Conservation (phyloP, 1,140 invertebrate species). For the Helicoverpa zea region DNA sequence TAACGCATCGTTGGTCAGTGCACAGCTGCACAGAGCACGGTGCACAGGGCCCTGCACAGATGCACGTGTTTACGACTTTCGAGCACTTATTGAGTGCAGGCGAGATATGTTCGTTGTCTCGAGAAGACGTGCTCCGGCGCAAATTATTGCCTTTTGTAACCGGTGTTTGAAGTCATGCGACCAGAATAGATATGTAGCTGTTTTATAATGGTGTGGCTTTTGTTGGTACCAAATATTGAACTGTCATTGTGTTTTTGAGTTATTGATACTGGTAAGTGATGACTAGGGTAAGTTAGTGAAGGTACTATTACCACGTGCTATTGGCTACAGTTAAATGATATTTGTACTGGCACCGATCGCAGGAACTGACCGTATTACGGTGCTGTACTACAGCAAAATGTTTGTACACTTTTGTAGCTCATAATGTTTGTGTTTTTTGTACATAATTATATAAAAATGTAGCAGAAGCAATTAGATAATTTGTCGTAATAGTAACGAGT, state of each 20-base stretch:
- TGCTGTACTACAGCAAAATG: too few relatives aligned
- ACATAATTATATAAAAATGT: not conserved
- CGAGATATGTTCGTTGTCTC: slow-evolving; percentile 45
- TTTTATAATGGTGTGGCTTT: not conserved
- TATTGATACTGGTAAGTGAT: too few relatives aligned
- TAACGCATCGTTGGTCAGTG: slow-evolving; percentile 6
- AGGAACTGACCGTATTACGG: too few relatives aligned
- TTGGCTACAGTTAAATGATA: too few relatives aligned
- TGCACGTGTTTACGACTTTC: slow-evolving; percentile 16
- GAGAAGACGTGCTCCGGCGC: not conserved
- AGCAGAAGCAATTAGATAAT: slow-evolving; percentile 2
- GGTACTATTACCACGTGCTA: too few relatives aligned
- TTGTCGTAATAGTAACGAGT: not conserved
- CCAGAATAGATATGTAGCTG: not conserved
- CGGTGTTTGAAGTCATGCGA: slow-evolving; percentile 16
- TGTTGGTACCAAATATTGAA: not conserved
- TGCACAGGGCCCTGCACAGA: slow-evolving; percentile 15
- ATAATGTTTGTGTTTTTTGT: too few relatives aligned
- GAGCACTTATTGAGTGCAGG: slow-evolving; percentile 42
- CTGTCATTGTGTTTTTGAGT: too few relatives aligned
- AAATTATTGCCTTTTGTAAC: slow-evolving; percentile 39
- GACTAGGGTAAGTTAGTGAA: not conserved
- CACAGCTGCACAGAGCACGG: not conserved
- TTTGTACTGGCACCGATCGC: too few relatives aligned
- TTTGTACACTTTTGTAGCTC: too few relatives aligned